These are phyloP conservation scores for Pseudopleuronectes americanus DNA, from an alignment of 2,797 vertebrate species.

Conservation along the genomic window DNA sequence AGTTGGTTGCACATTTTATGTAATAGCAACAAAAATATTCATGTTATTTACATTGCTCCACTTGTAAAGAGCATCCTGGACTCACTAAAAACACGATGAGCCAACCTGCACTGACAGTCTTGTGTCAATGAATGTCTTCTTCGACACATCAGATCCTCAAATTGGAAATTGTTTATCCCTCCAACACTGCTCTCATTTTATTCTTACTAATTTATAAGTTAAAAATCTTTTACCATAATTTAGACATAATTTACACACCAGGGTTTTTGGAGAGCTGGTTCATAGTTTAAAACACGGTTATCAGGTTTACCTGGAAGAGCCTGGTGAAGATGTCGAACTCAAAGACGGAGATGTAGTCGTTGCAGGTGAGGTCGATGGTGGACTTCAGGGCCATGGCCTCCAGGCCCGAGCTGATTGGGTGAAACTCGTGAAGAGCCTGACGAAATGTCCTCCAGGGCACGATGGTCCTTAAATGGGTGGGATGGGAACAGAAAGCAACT, in stretches of 20 bases:
- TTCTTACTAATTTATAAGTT: background rate
- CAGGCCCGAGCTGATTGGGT: slow-evolving; percentile 95
- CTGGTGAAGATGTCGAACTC: slow-evolving; percentile 99
- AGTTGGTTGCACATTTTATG: no score
- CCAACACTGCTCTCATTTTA: background rate
- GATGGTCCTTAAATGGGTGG: slow-evolving; percentile 88
- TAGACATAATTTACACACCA: background rate
- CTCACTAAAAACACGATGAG: background rate
- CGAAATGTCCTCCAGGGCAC: slow-evolving; percentile 97
- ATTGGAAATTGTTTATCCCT: background rate
- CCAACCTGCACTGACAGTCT: no score
- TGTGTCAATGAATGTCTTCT: background rate
- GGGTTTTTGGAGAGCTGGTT: no score
- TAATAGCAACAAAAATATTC: no score
- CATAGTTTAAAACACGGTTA: no score
- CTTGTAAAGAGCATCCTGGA: background rate
- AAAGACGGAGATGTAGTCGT: slow-evolving; percentile 99
- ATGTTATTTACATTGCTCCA: no score
- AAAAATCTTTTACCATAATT: background rate
- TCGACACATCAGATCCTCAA: background rate
- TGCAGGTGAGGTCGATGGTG: slow-evolving; percentile 98
- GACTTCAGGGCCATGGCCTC: slow-evolving; percentile 99
- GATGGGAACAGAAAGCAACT: background rate
- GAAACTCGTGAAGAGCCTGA: slow-evolving; percentile 95
- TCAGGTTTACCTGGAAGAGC: slow-evolving; percentile 91